Conservation (phyloP, 2,888 invertebrate species). For the Sminthurides aquaticus region DNA sequence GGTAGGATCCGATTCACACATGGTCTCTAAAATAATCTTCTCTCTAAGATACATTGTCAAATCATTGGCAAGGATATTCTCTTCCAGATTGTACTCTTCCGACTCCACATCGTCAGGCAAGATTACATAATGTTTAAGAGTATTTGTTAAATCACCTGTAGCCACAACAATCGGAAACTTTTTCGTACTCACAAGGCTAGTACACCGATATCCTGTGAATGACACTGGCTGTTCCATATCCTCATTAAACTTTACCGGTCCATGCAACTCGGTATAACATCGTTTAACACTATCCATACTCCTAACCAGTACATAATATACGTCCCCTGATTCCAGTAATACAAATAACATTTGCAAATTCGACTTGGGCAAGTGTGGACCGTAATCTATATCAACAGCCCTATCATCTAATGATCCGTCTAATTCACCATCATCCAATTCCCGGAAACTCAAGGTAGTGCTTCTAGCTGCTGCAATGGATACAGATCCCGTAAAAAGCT, state of each 20-base stretch:
- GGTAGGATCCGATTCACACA: slow-evolving; percentile 16
- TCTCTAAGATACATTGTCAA: slow-evolving; percentile 25
- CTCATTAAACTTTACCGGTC: slow-evolving; percentile 13
- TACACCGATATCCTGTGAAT: slow-evolving; percentile 7
- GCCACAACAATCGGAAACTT: slow-evolving; percentile 29
- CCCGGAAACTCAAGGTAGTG: background rate
- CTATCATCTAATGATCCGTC: background rate
- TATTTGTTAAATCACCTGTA: slow-evolving; percentile 26
- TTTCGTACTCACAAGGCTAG: slow-evolving; percentile 24
- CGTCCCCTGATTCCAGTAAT: slow-evolving; percentile 26
- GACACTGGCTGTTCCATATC: slow-evolving; percentile 13
- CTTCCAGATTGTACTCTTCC: slow-evolving; percentile 29
- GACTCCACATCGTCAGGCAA: slow-evolving; percentile 27
- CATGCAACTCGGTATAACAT: slow-evolving; percentile 23
- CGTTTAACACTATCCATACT: slow-evolving; percentile 6
- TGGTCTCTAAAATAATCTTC: slow-evolving; percentile 28
- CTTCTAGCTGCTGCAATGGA: background rate
- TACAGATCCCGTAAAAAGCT: background rate
- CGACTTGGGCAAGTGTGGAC: slow-evolving; percentile 29
- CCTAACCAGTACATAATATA: slow-evolving; percentile 29
- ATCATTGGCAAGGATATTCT: slow-evolving; percentile 28
- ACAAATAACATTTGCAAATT: slow-evolving; percentile 29
- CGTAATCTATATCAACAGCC: slow-evolving; percentile 30
- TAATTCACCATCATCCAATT: background rate
- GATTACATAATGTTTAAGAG: slow-evolving; percentile 27